Conservation (phyloP, 2,888 invertebrate species). For the Galerucella pusilla region DNA sequence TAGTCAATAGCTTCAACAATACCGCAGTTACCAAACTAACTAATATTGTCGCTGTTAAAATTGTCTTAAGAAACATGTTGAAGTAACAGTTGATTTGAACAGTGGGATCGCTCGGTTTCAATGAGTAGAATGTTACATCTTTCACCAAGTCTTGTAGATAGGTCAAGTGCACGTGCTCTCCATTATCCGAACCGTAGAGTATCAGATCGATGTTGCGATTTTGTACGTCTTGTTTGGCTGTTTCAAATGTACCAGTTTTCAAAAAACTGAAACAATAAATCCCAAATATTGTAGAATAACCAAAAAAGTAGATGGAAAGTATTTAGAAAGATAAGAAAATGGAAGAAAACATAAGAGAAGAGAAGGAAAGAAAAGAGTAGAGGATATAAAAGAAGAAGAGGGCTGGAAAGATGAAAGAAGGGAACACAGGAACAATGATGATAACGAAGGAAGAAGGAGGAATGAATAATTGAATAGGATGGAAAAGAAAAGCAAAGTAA, state of each 20-base stretch:
- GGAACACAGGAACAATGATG: too few species aligned
- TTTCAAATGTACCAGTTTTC: slow-evolving; percentile 17
- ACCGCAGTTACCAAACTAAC: background rate
- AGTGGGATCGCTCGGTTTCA: background rate
- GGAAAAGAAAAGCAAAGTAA: too few species aligned
- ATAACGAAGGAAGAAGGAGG: too few species aligned
- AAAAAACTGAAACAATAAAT: slow-evolving; percentile 16
- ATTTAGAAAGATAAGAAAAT: too few species aligned
- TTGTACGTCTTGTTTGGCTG: slow-evolving; percentile 17
- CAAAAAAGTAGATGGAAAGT: background rate
- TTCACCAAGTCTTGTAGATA: slow-evolving; percentile 17
- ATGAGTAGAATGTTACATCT: slow-evolving; percentile 11
- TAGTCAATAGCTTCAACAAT: background rate
- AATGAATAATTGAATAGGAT: too few species aligned
- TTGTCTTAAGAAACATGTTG: background rate
- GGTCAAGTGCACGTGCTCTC: background rate
- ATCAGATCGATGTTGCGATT: slow-evolving; percentile 23
- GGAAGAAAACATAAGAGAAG: too few species aligned
- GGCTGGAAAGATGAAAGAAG: too few species aligned
- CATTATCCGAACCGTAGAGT: slow-evolving; percentile 23
- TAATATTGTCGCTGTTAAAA: background rate
- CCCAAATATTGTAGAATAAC: background rate
- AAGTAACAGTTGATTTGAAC: slow-evolving; percentile 7
- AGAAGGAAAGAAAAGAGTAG: too few species aligned
- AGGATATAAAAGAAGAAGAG: too few species aligned